These are phyloP conservation scores for Caenorhabditis panamensis DNA, from an alignment of 2,888 invertebrate genomes.

Conservation along the genomic window DNA sequence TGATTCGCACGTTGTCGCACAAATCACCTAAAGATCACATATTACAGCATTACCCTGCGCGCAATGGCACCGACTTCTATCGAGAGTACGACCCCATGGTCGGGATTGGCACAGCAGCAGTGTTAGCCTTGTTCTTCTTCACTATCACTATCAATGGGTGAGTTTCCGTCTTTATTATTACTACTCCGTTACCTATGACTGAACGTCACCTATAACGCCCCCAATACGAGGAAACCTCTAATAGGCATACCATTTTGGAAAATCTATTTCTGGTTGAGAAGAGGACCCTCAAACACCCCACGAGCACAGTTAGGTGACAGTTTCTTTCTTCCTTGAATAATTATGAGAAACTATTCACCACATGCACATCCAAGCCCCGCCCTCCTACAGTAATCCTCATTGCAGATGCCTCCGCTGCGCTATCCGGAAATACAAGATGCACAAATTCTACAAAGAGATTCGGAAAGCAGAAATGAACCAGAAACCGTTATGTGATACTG, in stretches of 20 bases:
- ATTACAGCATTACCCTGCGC: slow-evolving; percentile 72
- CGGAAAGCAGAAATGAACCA: slow-evolving; percentile 48
- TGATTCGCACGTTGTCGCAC: no score
- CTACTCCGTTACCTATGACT: no score
- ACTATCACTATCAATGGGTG: slow-evolving; percentile 67
- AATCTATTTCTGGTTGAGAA: no score
- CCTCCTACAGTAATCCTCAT: not conserved
- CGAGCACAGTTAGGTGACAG: no score
- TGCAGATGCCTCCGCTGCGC: slow-evolving; percentile 70
- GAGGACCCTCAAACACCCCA: no score
- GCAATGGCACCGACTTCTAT: slow-evolving; percentile 74
- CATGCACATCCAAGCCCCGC: no score
- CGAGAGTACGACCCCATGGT: slow-evolving; percentile 77
- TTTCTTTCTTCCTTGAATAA: no score
- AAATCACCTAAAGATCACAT: not conserved
- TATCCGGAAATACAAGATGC: slow-evolving; percentile 69
- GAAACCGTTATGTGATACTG: slow-evolving; percentile 43
- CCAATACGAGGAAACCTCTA: no score
- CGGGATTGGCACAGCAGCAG: slow-evolving; percentile 76
- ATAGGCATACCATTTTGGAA: no score
- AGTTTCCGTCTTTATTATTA: slow-evolving; percentile 2
- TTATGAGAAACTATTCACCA: no score
- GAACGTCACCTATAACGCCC: no score
- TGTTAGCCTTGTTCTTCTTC: slow-evolving; percentile 75
- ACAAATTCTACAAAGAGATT: slow-evolving; percentile 70